Conservation (phyloP, 2,797 vertebrate species). For the Anabacerthia variegaticeps region DNA sequence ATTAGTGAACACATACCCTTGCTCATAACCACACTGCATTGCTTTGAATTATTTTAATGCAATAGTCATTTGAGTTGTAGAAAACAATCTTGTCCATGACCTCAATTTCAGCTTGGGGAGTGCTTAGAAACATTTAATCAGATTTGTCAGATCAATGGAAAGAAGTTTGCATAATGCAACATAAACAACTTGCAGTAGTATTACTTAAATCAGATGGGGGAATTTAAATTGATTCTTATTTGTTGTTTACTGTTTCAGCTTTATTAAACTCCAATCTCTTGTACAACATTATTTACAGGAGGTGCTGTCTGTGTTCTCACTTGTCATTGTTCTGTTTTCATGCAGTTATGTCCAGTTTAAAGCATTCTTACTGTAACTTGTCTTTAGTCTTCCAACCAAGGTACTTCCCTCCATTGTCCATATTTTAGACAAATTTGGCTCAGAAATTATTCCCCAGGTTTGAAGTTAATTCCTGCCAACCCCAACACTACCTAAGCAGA, state of each 20-base stretch:
- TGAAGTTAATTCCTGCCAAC: background rate
- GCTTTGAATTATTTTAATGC: background rate
- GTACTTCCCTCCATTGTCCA: background rate
- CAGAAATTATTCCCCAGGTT: background rate
- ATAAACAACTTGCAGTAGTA: background rate
- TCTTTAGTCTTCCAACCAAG: background rate
- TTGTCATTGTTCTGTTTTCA: background rate
- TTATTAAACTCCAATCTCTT: background rate
- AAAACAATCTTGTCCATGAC: background rate
- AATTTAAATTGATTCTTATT: slow-evolving; percentile 15
- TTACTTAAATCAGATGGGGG: background rate
- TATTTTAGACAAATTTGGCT: background rate
- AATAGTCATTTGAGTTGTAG: background rate
- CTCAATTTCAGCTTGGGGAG: background rate
- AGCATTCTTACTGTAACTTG: background rate
- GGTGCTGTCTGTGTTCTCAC: background rate
- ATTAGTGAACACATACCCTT: background rate
- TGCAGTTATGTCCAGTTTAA: background rate
- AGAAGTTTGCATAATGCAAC: slow-evolving; percentile 18
- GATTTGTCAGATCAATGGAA: slow-evolving; percentile 10
- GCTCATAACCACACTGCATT: background rate
- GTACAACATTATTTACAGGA: background rate
- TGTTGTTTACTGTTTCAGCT: background rate
- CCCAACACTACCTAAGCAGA: background rate
- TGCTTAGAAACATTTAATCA: slow-evolving; percentile 33